Evolutionary conservation across 2,888 invertebrate genomes (phyloP).

Genomic region (Acrocyrtus sp.): DNA sequence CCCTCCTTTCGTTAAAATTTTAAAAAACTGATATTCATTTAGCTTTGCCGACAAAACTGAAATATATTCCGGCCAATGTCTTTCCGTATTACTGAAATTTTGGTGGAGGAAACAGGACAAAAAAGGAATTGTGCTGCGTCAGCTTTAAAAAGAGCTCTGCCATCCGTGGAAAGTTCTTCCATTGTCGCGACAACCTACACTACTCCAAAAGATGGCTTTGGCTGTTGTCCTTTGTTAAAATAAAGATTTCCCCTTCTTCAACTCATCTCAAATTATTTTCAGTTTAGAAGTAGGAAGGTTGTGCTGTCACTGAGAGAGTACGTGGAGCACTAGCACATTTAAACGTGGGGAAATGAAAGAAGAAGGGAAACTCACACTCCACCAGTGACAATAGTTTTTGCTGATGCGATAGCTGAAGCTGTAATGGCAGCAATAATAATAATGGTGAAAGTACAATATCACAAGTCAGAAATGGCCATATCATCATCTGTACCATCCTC

Average conservation of each 20-base stretch:
- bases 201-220: slow-evolving; percentile 7
- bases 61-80: no score
- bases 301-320: not conserved
- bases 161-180: not conserved
- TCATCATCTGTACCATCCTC: slow-evolving; percentile 41
- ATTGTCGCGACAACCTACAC: no score
- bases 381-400: slow-evolving; percentile 43
- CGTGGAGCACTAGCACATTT: not conserved
- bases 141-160: slow-evolving; percentile 4
- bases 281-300: slow-evolving; percentile 17
- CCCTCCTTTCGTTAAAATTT: no score
- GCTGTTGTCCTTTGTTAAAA: slow-evolving; percentile 27
- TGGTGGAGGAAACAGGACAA: no score
- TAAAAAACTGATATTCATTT: no score
- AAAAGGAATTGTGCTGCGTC: slow-evolving; percentile 1
- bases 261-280: slow-evolving; percentile 23
- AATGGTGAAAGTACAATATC: slow-evolving; percentile 52
- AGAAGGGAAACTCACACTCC: slow-evolving; percentile 22
- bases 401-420: slow-evolving; percentile 40
- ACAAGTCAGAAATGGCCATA: slow-evolving; percentile 38
- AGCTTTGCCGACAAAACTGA: no score
- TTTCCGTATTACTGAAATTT: no score
- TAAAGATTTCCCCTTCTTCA: slow-evolving; percentile 42
- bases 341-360: not conserved
- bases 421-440: slow-evolving; percentile 34